Evolutionary conservation across 2,888 invertebrate genomes (phyloP).

Genomic region (Lumbricus terrestris): DNA sequence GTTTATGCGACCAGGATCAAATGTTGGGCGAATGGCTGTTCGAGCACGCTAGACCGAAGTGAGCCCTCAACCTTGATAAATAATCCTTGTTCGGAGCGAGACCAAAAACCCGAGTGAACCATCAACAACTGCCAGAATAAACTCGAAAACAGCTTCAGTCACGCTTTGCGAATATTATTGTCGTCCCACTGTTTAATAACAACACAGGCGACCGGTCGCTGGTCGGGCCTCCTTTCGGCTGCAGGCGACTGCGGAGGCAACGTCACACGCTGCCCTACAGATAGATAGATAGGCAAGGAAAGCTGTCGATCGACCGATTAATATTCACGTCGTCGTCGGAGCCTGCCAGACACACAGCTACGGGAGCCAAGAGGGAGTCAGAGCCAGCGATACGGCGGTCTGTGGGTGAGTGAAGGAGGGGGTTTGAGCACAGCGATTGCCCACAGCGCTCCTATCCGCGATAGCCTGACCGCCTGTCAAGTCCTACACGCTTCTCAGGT

Average conservation of each 20-base stretch:
- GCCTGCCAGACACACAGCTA: not conserved
- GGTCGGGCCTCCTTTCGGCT: too few species aligned
- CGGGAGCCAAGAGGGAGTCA: not conserved
- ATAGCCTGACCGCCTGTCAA: not conserved
- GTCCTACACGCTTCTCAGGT: not conserved
- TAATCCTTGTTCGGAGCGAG: not conserved
- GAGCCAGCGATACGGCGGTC: not conserved
- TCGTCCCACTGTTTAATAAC: not conserved
- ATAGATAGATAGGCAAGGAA: not conserved
- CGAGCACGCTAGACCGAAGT: not conserved
- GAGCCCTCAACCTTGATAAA: not conserved
- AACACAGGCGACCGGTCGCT: not conserved
- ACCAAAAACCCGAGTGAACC: not conserved
- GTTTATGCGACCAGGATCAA: not conserved
- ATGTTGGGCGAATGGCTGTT: not conserved
- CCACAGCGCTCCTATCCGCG: not conserved
- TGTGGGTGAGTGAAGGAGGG: not conserved
- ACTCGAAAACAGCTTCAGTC: not conserved
- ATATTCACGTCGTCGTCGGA: not conserved
- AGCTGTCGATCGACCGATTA: not conserved
- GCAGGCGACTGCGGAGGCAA: not conserved
- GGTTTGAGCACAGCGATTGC: not conserved
- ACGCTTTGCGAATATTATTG: too few species aligned
- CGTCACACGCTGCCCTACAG: not conserved
- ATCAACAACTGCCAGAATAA: not conserved